phyloP scores from a whole-genome alignment of 2,888 invertebrate species.

The Pecten maximus region DNA sequence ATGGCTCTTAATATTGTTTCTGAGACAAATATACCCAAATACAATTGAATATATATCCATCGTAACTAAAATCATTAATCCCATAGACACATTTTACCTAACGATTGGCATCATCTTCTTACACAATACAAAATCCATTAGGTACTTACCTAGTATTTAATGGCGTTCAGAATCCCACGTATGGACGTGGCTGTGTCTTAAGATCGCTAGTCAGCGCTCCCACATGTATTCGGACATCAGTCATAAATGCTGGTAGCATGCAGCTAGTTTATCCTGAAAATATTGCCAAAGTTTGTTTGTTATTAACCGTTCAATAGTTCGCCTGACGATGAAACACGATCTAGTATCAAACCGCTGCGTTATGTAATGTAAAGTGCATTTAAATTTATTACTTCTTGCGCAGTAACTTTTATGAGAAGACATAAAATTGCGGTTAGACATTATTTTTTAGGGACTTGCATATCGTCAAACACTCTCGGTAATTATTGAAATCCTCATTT shows the following conservation, averaged over 20 bases:
- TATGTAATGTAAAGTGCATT: not conserved
- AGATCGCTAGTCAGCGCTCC: not conserved
- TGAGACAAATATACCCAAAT: not conserved
- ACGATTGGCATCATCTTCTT: not conserved
- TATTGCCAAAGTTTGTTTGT: not conserved
- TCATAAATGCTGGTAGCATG: not conserved
- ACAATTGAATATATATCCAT: not conserved
- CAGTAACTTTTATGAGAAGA: not conserved
- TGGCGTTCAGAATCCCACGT: conserved; percentile 6
- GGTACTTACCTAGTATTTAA: not conserved
- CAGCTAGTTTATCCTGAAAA: conserved; percentile 35
- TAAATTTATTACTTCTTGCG: not conserved
- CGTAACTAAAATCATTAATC: not conserved
- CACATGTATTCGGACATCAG: conserved; percentile 10
- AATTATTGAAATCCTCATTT: not conserved
- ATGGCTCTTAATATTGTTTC: not conserved
- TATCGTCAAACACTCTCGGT: not conserved
- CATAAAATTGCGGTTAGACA: not conserved
- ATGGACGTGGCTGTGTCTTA: not conserved
- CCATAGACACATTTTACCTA: not conserved
- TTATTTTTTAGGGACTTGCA: not conserved
- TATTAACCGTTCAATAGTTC: conserved; percentile 9
- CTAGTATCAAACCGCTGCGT: not conserved
- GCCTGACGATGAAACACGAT: conserved; percentile 3
- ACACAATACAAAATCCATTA: not conserved